These are phyloP conservation scores for Xestobium rufovillosum DNA, from an alignment of 2,888 invertebrate species.

Conservation along the genomic window DNA sequence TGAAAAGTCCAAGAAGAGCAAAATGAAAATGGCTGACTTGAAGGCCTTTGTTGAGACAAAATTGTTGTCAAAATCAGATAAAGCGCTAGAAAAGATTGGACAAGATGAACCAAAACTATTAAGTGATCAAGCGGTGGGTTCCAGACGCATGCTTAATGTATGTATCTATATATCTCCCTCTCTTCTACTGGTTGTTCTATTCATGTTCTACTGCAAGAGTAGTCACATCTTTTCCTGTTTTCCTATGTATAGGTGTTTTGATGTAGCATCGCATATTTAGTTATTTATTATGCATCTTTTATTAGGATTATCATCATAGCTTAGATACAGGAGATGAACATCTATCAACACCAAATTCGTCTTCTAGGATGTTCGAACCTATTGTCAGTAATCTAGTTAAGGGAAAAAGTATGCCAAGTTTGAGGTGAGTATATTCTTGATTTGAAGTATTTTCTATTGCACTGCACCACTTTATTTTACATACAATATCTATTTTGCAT, in stretches of 20 bases:
- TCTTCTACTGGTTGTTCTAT: constrained; percentile 15
- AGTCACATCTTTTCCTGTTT: background rate
- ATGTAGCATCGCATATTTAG: constrained; percentile 1
- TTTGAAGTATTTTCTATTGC: too few relatives aligned
- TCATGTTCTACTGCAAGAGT: constrained; percentile 1
- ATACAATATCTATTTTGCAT: too few relatives aligned
- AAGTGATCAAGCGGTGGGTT: constrained; percentile 59
- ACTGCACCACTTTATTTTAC: too few relatives aligned
- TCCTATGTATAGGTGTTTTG: background rate
- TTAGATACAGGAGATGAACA: constrained; percentile 73
- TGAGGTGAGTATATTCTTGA: constrained; percentile 71
- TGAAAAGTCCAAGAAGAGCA: constrained; percentile 70
- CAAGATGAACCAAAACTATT: constrained; percentile 57
- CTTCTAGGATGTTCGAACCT: constrained; percentile 49
- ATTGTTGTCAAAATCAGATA: constrained; percentile 83
- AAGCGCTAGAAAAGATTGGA: constrained; percentile 82
- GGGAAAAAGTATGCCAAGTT: constrained; percentile 94
- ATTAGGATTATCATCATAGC: constrained; percentile 74
- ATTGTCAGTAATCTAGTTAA: constrained; percentile 68
- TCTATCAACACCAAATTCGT: constrained; percentile 63
- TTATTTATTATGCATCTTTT: constrained; percentile 13
- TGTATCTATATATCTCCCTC: constrained; percentile 30
- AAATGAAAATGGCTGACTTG: constrained; percentile 87
- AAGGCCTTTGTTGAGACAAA: constrained; percentile 90
- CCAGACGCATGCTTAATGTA: constrained; percentile 40